These are phyloP conservation scores for Oreortyx pictus DNA, from an alignment of 2,797 vertebrate species.

Conservation along the genomic window DNA sequence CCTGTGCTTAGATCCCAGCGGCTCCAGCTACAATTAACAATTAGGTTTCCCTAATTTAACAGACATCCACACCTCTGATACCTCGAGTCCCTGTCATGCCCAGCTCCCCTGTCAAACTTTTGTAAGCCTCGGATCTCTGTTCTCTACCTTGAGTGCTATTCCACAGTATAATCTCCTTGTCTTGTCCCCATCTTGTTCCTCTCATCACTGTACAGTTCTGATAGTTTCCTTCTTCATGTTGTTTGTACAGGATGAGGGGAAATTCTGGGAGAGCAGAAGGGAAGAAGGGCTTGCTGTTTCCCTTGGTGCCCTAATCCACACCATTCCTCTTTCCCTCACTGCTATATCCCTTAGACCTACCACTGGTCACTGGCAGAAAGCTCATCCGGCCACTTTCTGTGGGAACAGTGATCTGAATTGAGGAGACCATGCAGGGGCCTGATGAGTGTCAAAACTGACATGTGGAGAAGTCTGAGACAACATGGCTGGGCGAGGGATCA, in stretches of 20 bases:
- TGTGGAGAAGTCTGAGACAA: background rate
- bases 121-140: background rate
- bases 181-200: background rate
- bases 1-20: background rate
- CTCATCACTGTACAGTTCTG: background rate
- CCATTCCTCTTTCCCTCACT: background rate
- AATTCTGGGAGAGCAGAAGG: background rate
- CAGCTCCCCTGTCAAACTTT: background rate
- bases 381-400: background rate
- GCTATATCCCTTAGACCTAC: background rate
- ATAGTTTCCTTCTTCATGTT: background rate
- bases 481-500: background rate
- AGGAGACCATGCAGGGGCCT: fast-evolving
- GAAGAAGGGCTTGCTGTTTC: background rate
- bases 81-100: background rate
- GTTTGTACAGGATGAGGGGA: background rate
- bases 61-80: fast-evolving
- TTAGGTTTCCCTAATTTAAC: background rate
- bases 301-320: fast-evolving
- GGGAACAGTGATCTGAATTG: background rate
- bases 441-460: background rate
- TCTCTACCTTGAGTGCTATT: background rate
- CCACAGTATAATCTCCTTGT: background rate
- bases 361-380: background rate
- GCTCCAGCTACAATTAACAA: background rate